Evolutionary conservation across 2,113 vertebrate species (phyloP).

Genomic region (Trinectes maculatus): DNA sequence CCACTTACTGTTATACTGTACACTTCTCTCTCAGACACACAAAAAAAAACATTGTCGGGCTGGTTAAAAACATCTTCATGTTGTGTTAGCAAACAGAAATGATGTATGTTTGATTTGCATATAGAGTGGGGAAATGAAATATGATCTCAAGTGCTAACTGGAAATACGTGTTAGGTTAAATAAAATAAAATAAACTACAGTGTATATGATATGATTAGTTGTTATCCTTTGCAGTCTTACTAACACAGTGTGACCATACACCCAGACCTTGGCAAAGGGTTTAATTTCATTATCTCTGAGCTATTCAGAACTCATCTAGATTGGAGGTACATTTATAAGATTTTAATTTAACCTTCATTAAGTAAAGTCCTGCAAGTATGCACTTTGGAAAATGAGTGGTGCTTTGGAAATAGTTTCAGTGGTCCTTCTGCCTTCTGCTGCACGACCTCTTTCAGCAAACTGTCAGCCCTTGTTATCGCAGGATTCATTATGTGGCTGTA

Average conservation of each 20-base stretch:
- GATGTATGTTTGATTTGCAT: no score
- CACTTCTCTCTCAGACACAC: no score
- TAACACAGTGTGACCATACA: not conserved
- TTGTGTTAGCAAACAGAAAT: no score
- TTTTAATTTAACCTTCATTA: constrained; percentile 68
- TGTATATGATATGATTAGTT: no score
- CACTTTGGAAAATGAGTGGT: constrained; percentile 50
- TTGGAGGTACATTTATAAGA: constrained; percentile 45
- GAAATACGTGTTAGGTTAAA: no score
- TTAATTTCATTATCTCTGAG: constrained; percentile 18
- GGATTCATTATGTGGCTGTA: constrained; percentile 48
- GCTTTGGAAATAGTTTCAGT: constrained; percentile 32
- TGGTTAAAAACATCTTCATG: no score
- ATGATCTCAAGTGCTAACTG: no score
- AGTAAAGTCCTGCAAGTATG: constrained; percentile 43
- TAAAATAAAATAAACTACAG: not conserved
- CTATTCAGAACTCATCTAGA: constrained; percentile 35
- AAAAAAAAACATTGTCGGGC: no score
- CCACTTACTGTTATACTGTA: no score
- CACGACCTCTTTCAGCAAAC: constrained; percentile 16
- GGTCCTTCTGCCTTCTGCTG: constrained; percentile 46
- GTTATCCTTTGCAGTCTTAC: not conserved
- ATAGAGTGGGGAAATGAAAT: no score
- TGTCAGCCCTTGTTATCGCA: constrained; percentile 45
- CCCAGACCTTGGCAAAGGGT: constrained; percentile 12